Evolutionary conservation across 2,888 invertebrate species (phyloP), one percentile per base, ranked within the genome.

Genomic region (Fissipunctia ypsillon): DNA sequence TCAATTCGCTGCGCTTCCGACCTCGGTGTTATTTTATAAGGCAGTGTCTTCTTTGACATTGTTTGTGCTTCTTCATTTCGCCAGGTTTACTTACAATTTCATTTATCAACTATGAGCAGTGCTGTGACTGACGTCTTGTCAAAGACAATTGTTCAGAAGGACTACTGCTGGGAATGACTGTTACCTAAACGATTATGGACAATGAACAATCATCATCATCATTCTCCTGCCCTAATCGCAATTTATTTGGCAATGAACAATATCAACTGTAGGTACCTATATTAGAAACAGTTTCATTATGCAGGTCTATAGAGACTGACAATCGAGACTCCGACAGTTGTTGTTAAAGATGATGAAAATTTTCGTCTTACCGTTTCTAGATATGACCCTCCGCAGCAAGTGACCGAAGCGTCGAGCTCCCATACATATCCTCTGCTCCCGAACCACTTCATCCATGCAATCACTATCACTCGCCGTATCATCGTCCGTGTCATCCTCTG

Each of bases 341-440:
- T 41, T 35, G 12, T 10, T 52, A 19, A 25, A 1, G 2, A 43
- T n/a, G 14, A 10, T 25, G 43, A 56, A 14, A 41, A 69, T 19
- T n/a, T 22, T n/a, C 1, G 7, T 70, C 96, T 95, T 88, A 96
- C 96, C 96, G 87, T 95, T 96, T 92, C 95, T 93, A 87, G 96
- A 96, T 84, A 96, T 94, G 75, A 96, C 96, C 79, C 96, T 90
- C 73, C 96, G 90, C 68, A 96, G 90, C 89, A 96, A 78, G 78
- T 96, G 95, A 4, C 96, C 95, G 79, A 96, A 91, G 45, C 96
- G 93, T 1, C 95, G 89, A 16, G 96, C 96, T n/a, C 96, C 96
- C 91, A 96, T 88, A 76, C 96, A 96, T 84, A 94, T 95, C 84
- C 93, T 92, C 88, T 96, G 95, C 83, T 94, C 95, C 25, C 94